Evolutionary conservation across 2,888 invertebrate species (phyloP), one percentile per base, ranked within the genome.

Genomic region (Lysandra coridon): DNA sequence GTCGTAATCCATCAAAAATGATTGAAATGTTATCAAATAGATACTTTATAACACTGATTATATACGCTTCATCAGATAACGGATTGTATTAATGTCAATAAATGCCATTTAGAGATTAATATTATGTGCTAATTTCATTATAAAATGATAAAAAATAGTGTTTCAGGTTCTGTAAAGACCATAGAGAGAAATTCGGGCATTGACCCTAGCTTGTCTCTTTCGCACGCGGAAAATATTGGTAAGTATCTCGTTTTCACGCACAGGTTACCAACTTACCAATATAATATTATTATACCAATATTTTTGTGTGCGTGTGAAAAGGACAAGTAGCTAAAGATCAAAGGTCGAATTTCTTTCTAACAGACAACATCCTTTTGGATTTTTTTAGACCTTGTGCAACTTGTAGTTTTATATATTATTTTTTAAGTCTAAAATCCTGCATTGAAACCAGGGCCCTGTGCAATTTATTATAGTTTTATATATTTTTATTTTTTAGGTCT

Each of bases 1-100:
- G 33, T 4, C 33, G 33, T 33, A 69, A 69, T 69, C 40, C 7
- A 74, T 74, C 73, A 74, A 74, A 33, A 74, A 44, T 74, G 74
- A 74, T 74, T 74, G 74, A 74, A 74, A 74, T 74, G 44, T 74
- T 74, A 74, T 74, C 23, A 44, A 74, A 74, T 44, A 44, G 44
- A 17, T 44, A 74, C 12, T n/a, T 23, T 74, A 73, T 74, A 44
- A 74, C 44, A 30, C 69, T 17, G 69, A 30, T 74, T 44, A 37
- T 73, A 37, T 37, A 49, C 49, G 4, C 33, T 73, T 17, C 4
- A 73, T 44, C 74, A 74, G n/a, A 44, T 44, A 74, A 1, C 44
- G 23, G 17, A 74, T 74, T 74, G 10, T n/a, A 74, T 74, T 23
- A 44, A n/a, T n/a, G 10, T 23, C 10, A 74, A 44, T 74, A 74